Base-by-base conservation (phyloP, 64 coral and sea anemone species). In the Cladopsammia gracilis region DNA sequence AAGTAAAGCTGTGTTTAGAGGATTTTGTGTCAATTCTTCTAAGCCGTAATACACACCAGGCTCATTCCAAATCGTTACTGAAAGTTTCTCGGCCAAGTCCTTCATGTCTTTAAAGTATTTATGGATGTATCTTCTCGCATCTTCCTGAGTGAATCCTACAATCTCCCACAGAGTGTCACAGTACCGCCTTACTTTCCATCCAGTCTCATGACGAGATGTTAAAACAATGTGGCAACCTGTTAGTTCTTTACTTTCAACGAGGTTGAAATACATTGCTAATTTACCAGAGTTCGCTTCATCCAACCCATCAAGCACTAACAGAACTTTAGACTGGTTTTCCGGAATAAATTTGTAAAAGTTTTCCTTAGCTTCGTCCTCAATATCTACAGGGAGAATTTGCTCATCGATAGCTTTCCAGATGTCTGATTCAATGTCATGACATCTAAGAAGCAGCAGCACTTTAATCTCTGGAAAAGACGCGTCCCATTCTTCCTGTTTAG, bases 351-450 rank as follows among this genome's bases (percentile, higher is more conserved):
- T 42, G 42, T 64, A 89, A 47, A 79, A 50, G 18, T 12, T 45
- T 47, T 45, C 6, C 46, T 78, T 89, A 3, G 60, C 14, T 61
- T 25, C 20, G 64, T 69, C 57, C 7, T 89, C 74, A 67, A 89
- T 89, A 22, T 89, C 74, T 10, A 13, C 20, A 8, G 73, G 87
- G 20, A 89, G 59, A 16, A 89, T 53, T 48, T 89, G 87, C 18
- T 89, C 58, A 47, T 89, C 87, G 6, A 89, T 66, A 5, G 87
- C 87, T 64, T 48, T 8, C 73, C 58, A 89, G 44, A 89, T 64
- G 22, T 51, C 9, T 62, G 73, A 58, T 79, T 77, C 7, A 42
- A 89, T 78, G 4, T 52, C 74, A 44, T 65, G 53, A 19, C 87
- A 89, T 14, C 62, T 78, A 10, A 89, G 87, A 57, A 89, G 87